Base-by-base conservation (phyloP, 2,113 vertebrate genomes). In the Trachemys scripta region DNA sequence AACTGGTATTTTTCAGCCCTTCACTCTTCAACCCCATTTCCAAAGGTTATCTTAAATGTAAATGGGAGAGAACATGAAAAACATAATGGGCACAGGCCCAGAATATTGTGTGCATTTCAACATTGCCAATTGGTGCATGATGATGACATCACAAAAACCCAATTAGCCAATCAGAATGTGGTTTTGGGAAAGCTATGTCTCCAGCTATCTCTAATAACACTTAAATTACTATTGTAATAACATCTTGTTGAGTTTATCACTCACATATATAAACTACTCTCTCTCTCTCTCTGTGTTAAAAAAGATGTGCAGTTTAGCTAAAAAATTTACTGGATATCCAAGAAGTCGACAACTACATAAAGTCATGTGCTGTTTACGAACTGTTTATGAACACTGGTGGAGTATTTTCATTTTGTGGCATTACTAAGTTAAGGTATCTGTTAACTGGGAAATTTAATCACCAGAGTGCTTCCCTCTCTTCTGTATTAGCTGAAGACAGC, bases 61-160 rank as follows among this genome's bases (percentile, higher is more conserved):
- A 25, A 22, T 0, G 2, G 31, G 47, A 35, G 54, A 59, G 56
- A 92, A 89, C 17, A n/a, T 8, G 38, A 75, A 87, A 22, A 62
- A 5, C 50, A 4, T 3, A 3, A 8, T 1, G 14, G 20, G 1
- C 29, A 35, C 12, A 5, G 54, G 2, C 35, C 25, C 16, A 6
- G 59, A 54, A 29, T 10, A 69, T 75, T 38, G 50, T 7, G 25
- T 65, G 29, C 3, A 3, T 16, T 3, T 7, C 2, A 6, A 13
- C 65, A 49, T 53, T 42, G 90, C 80, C 57, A 82, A 87, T 10
- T 24, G 45, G 62, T 35, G 29, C 29, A 59, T 7, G 27, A 27
- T 12, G 27, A 47, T 22, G 47, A 8, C 25, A 12, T n/a, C 17
- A n/a, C 45, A n/a, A 49, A 84, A 35, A 65, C 14, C 6, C 31